Percentiles rank a stretch among this genome's conserved stretches.
Evolutionary conservation across 2,888 invertebrate genomes (phyloP).

Genomic region (Stenolophus ochropezus): DNA sequence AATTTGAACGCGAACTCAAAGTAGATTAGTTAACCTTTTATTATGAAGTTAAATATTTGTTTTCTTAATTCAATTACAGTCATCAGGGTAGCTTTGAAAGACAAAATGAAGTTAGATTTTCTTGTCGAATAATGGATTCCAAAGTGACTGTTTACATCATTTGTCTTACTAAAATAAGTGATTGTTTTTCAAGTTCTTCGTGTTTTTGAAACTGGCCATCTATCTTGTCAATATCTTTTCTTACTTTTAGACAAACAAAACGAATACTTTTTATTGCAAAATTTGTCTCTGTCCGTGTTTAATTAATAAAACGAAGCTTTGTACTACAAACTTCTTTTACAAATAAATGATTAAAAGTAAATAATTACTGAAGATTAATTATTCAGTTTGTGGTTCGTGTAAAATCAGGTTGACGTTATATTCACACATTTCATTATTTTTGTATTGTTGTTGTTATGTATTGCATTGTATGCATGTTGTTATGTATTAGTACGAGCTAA

Average conservation of each 20-base stretch:
- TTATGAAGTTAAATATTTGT: conserved; percentile 34
- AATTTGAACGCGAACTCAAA: neutral
- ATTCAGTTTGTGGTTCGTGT: neutral
- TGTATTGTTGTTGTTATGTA: conserved; percentile 61
- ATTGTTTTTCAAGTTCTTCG: conserved; percentile 70
- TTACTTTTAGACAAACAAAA: conserved; percentile 13
- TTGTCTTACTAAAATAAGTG: conserved; percentile 55
- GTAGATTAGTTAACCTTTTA: conserved; percentile 18
- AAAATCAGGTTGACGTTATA: conserved; percentile 64
- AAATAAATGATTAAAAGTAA: conserved; percentile 25
- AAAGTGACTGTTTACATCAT: conserved; percentile 38
- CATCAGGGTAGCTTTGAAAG: conserved; percentile 7
- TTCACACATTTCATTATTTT: conserved; percentile 71
- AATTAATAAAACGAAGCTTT: conserved; percentile 31
- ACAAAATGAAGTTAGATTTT: conserved; percentile 18
- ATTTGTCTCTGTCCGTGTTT: conserved; percentile 20
- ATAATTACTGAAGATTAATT: conserved; percentile 18
- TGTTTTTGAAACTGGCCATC: conserved; percentile 69
- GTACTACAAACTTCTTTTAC: conserved; percentile 2
- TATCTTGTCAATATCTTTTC: conserved; percentile 65
- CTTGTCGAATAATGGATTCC: conserved; percentile 38
- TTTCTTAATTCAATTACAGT: conserved; percentile 27
- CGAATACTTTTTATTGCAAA: conserved; percentile 5
- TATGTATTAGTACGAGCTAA: conserved; percentile 85
- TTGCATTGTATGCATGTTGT: conserved; percentile 64